Base-by-base conservation (phyloP, 2,888 invertebrate species). In the Ophion ellenae region DNA sequence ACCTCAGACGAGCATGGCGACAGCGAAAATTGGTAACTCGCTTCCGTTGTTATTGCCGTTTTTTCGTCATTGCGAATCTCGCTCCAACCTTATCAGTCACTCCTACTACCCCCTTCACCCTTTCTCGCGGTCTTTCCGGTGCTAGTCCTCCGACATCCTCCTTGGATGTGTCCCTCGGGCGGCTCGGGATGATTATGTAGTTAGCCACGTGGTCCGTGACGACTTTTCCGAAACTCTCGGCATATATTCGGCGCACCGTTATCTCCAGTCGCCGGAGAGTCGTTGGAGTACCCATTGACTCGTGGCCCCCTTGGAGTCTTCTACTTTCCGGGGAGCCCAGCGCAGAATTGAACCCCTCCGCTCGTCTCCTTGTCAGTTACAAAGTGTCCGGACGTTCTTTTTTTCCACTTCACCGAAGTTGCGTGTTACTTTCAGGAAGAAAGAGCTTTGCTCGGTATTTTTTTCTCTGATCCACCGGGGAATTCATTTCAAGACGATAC, bases 231-330 rank as follows among this genome's bases (percentile, higher is more conserved):
- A 70, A 32, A 28, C 61, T 70, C 61, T n/a, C 36, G 3, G 76
- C 20, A 45, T 17, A 53, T 64, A 59, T 59, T 69, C 70, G 57
- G 66, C 53, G 57, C 67, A 20, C 78, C 59, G 85, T 79, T 85
- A 85, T 85, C 85, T 79, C 70, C 36, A 74, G 82, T 82, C 85
- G 75, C 85, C 82, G 69, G 78, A 82, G 85, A 85, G 66, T 85
- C 85, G 75, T 82, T 82, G 74, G 32, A 28, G 45, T 69, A 74
- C 45, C 78, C 64, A 85, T 85, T 74, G 82, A 82, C 64, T 77
- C 76, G 57, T 40, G 14, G 40, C 64, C 53, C 45, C 82, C 77
- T 28, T 59, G 40, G 57, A 53, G 47, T 53, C 53, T 70, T 70
- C 28, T 53, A 28, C 40, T 53, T 70, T 47, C 53, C 17, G 53